Percentiles rank a stretch among this genome's conserved stretches.
Conservation (phyloP, 2,888 invertebrate species). For the Nycteola revayana region DNA sequence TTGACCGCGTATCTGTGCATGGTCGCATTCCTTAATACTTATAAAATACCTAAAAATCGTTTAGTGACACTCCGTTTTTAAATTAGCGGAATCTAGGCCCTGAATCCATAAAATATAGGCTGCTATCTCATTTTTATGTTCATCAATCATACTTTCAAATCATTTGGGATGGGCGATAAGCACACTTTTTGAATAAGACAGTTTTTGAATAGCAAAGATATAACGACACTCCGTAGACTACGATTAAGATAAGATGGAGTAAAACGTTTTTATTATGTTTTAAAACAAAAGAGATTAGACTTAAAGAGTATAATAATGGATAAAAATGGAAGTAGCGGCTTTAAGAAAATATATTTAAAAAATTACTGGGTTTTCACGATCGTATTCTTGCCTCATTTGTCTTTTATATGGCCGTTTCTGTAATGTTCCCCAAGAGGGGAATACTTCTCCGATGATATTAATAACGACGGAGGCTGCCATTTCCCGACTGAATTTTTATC, state of each 20-base stretch:
- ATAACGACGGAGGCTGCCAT: constrained; percentile 49
- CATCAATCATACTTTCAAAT: constrained; percentile 65
- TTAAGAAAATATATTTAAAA: constrained; percentile 45
- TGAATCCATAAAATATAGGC: constrained; percentile 33
- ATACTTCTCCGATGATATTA: constrained; percentile 55
- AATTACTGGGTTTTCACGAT: constrained; percentile 46
- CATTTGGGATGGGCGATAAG: constrained; percentile 47
- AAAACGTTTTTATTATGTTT: constrained; percentile 41
- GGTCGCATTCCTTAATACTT: constrained; percentile 38
- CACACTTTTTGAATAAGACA: constrained; percentile 46
- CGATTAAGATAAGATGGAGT: constrained; percentile 41
- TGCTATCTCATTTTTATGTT: constrained; percentile 50
- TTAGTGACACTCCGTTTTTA: too few species aligned
- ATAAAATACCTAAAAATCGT: constrained; percentile 42
- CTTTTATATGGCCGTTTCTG: constrained; percentile 58
- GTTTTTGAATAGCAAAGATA: constrained; percentile 46
- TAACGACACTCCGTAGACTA: constrained; percentile 33
- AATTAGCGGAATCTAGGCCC: too few species aligned
- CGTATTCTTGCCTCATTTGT: constrained; percentile 56
- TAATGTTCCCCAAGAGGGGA: constrained; percentile 51
- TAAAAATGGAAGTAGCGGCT: constrained; percentile 30
- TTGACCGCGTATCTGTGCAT: too few species aligned
- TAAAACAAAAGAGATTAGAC: constrained; percentile 39
- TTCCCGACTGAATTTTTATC: constrained; percentile 35
- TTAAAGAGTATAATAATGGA: constrained; percentile 32